Evolutionary conservation across 2,797 vertebrate genomes (phyloP).

Genomic region (Scleropages formosus): DNA sequence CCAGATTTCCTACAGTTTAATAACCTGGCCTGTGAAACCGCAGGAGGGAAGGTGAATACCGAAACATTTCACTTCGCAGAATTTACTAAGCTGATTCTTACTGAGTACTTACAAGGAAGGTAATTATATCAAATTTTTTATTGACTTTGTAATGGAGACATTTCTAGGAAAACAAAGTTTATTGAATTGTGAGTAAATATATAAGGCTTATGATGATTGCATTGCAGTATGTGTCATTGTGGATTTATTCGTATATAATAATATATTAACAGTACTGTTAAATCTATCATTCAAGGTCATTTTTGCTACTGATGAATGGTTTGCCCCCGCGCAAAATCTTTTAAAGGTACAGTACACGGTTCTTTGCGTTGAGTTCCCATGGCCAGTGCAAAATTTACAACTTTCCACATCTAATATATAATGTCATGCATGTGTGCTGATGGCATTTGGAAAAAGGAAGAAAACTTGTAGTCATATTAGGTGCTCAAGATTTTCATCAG

Average conservation of each 20-base stretch:
- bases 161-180: not conserved
- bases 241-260: not conserved
- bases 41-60: constrained; percentile 64
- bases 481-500: too few species aligned
- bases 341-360: constrained; percentile 60
- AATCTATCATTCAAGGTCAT: constrained; percentile 51
- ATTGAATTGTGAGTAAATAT: not conserved
- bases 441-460: not conserved
- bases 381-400: too few species aligned
- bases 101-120: too few species aligned
- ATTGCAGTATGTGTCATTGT: not conserved
- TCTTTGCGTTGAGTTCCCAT: not conserved
- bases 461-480: not conserved
- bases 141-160: not conserved
- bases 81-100: not conserved
- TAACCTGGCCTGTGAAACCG: constrained; percentile 63
- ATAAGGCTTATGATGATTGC: not conserved
- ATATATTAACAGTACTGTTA: not conserved
- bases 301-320: constrained; percentile 74
- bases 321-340: constrained; percentile 68
- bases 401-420: not conserved
- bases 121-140: too few species aligned
- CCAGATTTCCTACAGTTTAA: constrained; percentile 68
- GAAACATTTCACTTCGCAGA: not conserved
- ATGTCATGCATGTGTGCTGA: not conserved